Evolutionary conservation across 2,113 vertebrate species (phyloP).

Genomic region (Dasypus novemcinctus): DNA sequence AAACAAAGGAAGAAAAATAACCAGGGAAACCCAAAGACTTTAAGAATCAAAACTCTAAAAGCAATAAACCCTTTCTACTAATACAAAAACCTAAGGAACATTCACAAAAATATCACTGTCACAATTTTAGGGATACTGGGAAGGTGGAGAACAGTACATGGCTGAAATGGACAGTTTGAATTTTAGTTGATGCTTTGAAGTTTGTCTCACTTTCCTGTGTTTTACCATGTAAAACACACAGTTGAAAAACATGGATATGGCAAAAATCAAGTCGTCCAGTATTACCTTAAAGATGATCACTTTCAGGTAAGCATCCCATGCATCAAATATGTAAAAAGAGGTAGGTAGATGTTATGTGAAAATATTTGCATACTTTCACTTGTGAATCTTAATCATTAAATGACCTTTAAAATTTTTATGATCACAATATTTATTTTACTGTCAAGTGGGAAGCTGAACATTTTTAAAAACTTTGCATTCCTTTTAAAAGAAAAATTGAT

Average conservation of each 20-base stretch:
- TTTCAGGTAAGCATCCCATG: background rate
- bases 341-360: background rate
- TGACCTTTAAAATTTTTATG: background rate
- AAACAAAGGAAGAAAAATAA: background rate
- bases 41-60: background rate
- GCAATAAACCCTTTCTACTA: background rate
- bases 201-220: background rate
- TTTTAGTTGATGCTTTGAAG: background rate
- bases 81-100: background rate
- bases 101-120: background rate
- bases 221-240: background rate
- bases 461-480: background rate
- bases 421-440: background rate
- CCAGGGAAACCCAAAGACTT: background rate
- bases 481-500: too few species aligned
- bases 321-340: background rate
- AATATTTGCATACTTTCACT: background rate
- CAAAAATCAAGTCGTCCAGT: background rate
- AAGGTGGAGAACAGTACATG: accelerated
- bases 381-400: background rate
- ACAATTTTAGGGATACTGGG: background rate
- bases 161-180: accelerated
- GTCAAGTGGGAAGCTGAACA: background rate
- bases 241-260: background rate
- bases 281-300: background rate